phyloP scores from a whole-genome alignment of 2,113 vertebrate genomes.

The Erythrocercus mccallii region DNA sequence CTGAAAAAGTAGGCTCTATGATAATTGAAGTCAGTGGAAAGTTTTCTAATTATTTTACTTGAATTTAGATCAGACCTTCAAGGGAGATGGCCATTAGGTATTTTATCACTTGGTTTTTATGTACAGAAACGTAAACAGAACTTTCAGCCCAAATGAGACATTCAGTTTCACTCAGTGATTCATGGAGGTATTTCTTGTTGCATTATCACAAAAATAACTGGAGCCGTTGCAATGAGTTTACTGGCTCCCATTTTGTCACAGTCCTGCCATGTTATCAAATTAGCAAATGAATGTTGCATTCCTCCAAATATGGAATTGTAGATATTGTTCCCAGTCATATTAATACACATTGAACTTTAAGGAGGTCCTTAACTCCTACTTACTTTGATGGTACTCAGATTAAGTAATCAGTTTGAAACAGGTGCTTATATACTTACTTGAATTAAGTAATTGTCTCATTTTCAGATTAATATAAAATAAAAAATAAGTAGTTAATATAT shows the following conservation, averaged over 20 bases:
- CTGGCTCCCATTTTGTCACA: neutral
- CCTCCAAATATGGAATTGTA: neutral
- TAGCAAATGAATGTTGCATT: neutral
- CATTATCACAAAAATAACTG: neutral
- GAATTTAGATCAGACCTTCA: neutral
- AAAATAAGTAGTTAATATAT: neutral
- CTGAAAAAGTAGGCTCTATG: neutral
- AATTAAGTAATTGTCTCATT: neutral
- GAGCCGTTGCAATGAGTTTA: neutral
- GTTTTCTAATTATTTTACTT: neutral
- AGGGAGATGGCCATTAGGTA: neutral
- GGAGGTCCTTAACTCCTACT: neutral
- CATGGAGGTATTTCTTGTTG: neutral
- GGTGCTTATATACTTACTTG: neutral
- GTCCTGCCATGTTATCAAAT: neutral
- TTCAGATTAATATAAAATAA: neutral
- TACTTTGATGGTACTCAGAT: neutral
- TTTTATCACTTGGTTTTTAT: neutral
- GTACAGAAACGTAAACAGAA: neutral
- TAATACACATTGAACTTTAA: neutral
- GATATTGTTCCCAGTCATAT: neutral
- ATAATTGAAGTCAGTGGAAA: neutral
- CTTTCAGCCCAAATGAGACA: neutral
- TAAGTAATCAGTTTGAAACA: neutral
- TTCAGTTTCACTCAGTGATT: neutral